Evolutionary conservation across 2,113 vertebrate species (phyloP).

Genomic region (Sceloporus undulatus): DNA sequence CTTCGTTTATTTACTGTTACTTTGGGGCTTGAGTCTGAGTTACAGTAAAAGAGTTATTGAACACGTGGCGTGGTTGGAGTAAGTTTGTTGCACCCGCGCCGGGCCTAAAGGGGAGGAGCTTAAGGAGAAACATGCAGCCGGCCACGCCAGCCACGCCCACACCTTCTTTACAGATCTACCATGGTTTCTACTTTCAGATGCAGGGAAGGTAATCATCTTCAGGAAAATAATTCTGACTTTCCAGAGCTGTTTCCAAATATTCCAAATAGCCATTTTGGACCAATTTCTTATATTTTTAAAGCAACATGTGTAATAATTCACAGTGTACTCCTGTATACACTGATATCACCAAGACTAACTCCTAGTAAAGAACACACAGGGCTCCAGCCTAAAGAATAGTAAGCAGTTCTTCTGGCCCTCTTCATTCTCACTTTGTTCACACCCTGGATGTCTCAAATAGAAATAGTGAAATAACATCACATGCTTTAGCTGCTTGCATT

Average conservation of each 20-base stretch:
- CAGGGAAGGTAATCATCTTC: neutral
- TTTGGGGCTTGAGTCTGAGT: too few relatives aligned
- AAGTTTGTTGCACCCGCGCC: too few relatives aligned
- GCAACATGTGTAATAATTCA: neutral
- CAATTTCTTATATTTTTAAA: neutral
- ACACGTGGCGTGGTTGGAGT: too few relatives aligned
- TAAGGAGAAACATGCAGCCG: too few relatives aligned
- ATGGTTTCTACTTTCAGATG: too few relatives aligned
- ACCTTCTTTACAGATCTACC: too few relatives aligned
- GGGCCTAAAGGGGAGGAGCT: too few relatives aligned
- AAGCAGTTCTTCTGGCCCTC: neutral
- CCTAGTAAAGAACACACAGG: neutral
- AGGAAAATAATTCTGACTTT: neutral
- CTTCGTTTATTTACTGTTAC: too few relatives aligned
- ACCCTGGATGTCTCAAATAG: neutral
- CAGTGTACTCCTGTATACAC: neutral
- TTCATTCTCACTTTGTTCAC: neutral
- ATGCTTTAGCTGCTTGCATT: neutral
- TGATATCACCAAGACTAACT: neutral
- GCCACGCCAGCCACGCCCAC: too few relatives aligned
- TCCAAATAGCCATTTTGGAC: neutral
- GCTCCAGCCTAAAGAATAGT: neutral
- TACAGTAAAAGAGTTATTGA: too few relatives aligned
- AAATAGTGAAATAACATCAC: neutral
- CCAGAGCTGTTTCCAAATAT: neutral